Conservation (phyloP, 2,113 vertebrate genomes). For the Mesitornis unicolor region DNA sequence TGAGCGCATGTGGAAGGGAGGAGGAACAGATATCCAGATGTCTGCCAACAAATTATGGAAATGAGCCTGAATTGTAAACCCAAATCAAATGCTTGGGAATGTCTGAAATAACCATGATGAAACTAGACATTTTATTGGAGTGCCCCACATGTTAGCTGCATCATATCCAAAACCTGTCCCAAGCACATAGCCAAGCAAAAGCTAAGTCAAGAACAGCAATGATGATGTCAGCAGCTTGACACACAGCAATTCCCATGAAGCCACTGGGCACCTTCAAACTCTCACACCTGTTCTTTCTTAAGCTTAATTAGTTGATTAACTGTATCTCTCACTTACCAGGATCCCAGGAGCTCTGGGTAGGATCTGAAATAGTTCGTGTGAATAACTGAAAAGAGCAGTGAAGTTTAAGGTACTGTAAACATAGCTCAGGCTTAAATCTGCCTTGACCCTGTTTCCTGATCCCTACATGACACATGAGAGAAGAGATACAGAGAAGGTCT, state of each 20-base stretch:
- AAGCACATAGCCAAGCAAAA: neutral
- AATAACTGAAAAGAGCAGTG: neutral
- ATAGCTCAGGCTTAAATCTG: neutral
- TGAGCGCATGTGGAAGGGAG: neutral
- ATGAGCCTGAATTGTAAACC: neutral
- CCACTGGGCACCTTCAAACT: neutral
- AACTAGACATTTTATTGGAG: neutral
- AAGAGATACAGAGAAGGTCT: neutral
- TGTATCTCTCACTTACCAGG: neutral
- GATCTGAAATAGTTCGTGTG: neutral
- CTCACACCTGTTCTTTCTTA: fast-evolving
- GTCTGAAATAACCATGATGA: neutral
- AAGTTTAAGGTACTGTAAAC: neutral
- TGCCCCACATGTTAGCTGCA: neutral
- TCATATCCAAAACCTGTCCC: neutral
- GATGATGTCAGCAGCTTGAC: neutral
- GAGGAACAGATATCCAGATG: neutral
- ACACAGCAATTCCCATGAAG: neutral
- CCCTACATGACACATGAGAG: neutral
- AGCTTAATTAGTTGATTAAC: neutral
- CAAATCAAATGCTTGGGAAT: neutral
- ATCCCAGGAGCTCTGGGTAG: neutral
- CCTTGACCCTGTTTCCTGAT: neutral
- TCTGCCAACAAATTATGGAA: neutral
- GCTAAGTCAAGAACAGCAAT: neutral